phyloP scores from a whole-genome alignment of 1,140 invertebrate species.

The Thalassaphorura encarpata region DNA sequence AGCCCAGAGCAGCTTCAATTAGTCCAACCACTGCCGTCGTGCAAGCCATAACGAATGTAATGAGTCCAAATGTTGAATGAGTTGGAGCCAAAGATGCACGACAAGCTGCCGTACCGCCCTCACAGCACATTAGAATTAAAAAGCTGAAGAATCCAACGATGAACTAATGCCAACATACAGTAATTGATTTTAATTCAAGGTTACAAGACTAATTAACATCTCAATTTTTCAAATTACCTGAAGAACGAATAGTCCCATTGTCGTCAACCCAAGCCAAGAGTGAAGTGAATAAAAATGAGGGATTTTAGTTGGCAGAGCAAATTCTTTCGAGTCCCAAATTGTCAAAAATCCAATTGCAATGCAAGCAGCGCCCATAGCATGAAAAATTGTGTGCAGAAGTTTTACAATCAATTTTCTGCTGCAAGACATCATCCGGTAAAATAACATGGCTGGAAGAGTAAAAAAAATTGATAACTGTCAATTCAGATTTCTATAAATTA shows the following conservation, averaged over 20 bases:
- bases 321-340: slow-evolving; percentile 49
- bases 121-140: slow-evolving; percentile 69
- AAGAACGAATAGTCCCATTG: slow-evolving; percentile 70
- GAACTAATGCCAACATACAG: slow-evolving; percentile 52
- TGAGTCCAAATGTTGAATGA: slow-evolving; percentile 70
- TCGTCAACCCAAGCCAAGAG: slow-evolving; percentile 71
- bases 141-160: slow-evolving; percentile 76
- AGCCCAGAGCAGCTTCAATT: slow-evolving; percentile 57
- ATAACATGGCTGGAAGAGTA: slow-evolving; percentile 56
- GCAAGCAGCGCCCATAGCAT: slow-evolving; percentile 66
- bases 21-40: slow-evolving; percentile 66
- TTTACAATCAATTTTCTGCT: slow-evolving; percentile 72
- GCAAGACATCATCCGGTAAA: slow-evolving; percentile 70
- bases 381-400: slow-evolving; percentile 69
- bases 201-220: no score
- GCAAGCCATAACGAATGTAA: slow-evolving; percentile 67
- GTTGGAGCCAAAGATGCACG: slow-evolving; percentile 63
- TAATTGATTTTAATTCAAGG: no score
- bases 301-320: slow-evolving; percentile 47
- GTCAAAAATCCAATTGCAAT: slow-evolving; percentile 67
- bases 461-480: neutral
- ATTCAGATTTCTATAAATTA: neutral
- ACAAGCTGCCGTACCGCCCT: slow-evolving; percentile 58
- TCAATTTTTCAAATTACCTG: slow-evolving; percentile 53
- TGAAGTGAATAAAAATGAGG: slow-evolving; percentile 74